Evolutionary conservation across 2,797 vertebrate species (phyloP).

Genomic region (Apogon talboti): DNA sequence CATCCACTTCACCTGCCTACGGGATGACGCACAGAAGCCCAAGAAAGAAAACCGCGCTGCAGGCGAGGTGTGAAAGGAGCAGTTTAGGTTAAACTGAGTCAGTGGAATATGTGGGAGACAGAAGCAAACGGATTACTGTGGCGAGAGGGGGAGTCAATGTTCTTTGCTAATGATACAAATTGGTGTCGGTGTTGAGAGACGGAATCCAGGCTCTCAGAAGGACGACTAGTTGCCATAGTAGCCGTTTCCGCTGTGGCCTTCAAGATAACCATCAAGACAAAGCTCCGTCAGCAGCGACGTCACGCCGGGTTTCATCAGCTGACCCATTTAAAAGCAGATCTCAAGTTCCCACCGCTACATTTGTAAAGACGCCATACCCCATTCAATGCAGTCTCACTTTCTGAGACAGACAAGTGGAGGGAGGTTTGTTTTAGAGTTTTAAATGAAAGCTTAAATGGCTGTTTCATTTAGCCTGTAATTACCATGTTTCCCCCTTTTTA

Average conservation of each 20-base stretch:
- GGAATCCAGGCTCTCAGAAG: slow-evolving; percentile 27
- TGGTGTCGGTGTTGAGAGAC: slow-evolving; percentile 27
- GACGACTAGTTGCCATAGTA: slow-evolving; percentile 70
- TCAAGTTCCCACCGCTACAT: slow-evolving; percentile 19
- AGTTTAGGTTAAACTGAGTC: slow-evolving; percentile 42
- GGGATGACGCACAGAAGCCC: slow-evolving; percentile 50
- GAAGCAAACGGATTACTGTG: slow-evolving; percentile 25
- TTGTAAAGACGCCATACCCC: background rate
- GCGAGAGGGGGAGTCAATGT: slow-evolving; percentile 21
- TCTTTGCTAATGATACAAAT: slow-evolving; percentile 49
- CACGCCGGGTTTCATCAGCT: slow-evolving; percentile 52
- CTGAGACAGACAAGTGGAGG: slow-evolving; percentile 1
- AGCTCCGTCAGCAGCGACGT: slow-evolving; percentile 51
- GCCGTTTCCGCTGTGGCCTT: slow-evolving; percentile 53
- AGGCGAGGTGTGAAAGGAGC: slow-evolving; percentile 16
- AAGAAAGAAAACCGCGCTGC: slow-evolving; percentile 20
- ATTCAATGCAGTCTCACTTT: background rate
- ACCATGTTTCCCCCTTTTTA: slow-evolving; percentile 14
- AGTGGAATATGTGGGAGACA: slow-evolving; percentile 40
- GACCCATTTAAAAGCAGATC: slow-evolving; percentile 34
- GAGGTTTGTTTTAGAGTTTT: slow-evolving; percentile 61
- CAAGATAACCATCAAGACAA: slow-evolving; percentile 34
- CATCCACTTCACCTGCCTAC: slow-evolving; percentile 48
- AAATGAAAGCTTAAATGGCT: slow-evolving; percentile 39
- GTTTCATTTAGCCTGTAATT: slow-evolving; percentile 48